Conservation (phyloP, 1,140 invertebrate species). For the Thalassaphorura encarpata region DNA sequence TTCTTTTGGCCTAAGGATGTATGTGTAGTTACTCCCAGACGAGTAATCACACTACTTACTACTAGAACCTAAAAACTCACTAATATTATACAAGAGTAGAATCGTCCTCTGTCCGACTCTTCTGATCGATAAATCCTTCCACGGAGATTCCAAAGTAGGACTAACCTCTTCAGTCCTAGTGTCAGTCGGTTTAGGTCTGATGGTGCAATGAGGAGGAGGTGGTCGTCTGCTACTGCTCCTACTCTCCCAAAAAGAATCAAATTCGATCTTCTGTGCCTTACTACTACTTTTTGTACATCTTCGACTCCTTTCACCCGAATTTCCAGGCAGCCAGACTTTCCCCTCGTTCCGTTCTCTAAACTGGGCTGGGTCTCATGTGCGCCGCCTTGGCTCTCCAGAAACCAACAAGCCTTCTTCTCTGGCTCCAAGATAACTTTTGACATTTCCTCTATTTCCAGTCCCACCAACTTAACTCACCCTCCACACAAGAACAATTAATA, state of each 20-base stretch:
- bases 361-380: too few species aligned
- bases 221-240: not conserved
- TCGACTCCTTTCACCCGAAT: conserved; percentile 3
- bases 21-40: too few species aligned
- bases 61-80: too few species aligned
- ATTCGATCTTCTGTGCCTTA: too few species aligned
- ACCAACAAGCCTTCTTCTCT: too few species aligned
- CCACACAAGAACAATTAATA: not conserved
- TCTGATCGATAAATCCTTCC: conserved; percentile 28
- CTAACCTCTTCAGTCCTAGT: not conserved
- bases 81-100: too few species aligned
- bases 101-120: too few species aligned
- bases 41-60: too few species aligned
- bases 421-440: too few species aligned
- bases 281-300: too few species aligned
- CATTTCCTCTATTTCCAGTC: conserved; percentile 10
- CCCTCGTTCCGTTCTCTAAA: not conserved
- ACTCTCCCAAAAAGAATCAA: not conserved
- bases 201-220: not conserved
- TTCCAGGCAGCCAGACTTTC: not conserved
- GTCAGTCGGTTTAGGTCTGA: not conserved
- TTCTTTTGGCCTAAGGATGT: too few species aligned
- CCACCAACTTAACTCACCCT: not conserved
- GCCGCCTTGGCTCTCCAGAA: too few species aligned
- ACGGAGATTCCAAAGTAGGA: conserved; percentile 19